These are phyloP conservation scores for Tadarida brasiliensis DNA, from an alignment of 2,797 vertebrate genomes.

Conservation along the genomic window DNA sequence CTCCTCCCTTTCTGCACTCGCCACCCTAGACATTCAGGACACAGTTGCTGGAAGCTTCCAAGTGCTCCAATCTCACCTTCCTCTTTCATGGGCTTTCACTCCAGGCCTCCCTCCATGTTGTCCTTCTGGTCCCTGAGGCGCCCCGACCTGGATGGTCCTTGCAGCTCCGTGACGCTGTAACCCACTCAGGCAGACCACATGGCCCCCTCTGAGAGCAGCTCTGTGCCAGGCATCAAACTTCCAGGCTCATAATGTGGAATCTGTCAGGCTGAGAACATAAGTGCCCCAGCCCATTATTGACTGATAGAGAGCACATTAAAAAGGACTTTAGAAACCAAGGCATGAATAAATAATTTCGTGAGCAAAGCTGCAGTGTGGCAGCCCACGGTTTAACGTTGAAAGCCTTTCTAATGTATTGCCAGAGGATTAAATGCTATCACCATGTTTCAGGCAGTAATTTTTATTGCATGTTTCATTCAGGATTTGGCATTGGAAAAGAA, in stretches of 20 bases:
- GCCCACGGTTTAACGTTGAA: conserved; percentile 77
- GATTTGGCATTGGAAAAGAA: conserved; percentile 78
- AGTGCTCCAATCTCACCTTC: neutral
- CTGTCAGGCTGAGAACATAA: conserved; percentile 80
- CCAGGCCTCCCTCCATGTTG: neutral
- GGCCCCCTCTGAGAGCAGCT: conserved; percentile 80
- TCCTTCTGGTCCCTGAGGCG: neutral
- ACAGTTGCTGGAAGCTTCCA: neutral
- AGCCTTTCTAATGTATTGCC: conserved; percentile 82
- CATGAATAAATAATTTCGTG: conserved; percentile 86
- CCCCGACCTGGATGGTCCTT: neutral
- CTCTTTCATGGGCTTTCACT: neutral
- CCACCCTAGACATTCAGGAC: neutral
- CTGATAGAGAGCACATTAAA: conserved; percentile 84
- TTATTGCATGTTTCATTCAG: conserved; percentile 79
- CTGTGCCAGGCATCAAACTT: conserved; percentile 81
- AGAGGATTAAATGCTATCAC: conserved; percentile 85
- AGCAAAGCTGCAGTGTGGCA: conserved; percentile 66
- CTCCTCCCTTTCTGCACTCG: neutral
- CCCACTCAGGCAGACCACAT: conserved; percentile 73
- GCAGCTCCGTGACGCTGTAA: conserved; percentile 52
- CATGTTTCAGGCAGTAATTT: conserved; percentile 82
- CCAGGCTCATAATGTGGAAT: conserved; percentile 79
- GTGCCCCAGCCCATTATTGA: conserved; percentile 84
- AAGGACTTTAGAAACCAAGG: conserved; percentile 81